Percentiles rank a stretch among this genome's conserved stretches.
These are phyloP conservation scores for Latrodectus geometricus DNA, from an alignment of 1,140 invertebrate species.

Conservation along the genomic window DNA sequence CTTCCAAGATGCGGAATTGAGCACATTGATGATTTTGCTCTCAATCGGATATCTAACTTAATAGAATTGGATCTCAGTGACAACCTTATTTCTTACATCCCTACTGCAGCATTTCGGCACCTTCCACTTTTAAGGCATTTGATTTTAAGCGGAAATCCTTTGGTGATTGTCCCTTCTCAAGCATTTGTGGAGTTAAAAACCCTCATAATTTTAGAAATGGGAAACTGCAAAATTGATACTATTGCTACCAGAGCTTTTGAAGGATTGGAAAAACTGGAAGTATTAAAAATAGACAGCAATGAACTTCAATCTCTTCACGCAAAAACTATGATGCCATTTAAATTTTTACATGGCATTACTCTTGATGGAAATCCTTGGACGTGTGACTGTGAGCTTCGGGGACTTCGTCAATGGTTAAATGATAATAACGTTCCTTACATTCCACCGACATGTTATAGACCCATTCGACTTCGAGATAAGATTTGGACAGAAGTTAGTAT, in stretches of 20 bases:
- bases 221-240: constrained; percentile 79
- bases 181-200: constrained; percentile 82
- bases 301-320: constrained; percentile 79
- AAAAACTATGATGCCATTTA: constrained; percentile 78
- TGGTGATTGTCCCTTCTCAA: constrained; percentile 77
- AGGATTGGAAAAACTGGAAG: constrained; percentile 83
- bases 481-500: constrained; percentile 75
- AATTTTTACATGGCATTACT: constrained; percentile 78
- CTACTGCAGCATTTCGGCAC: constrained; percentile 81
- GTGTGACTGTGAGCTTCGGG: constrained; percentile 86
- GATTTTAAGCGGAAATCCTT: constrained; percentile 83
- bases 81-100: constrained; percentile 82
- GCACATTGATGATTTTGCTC: constrained; percentile 81
- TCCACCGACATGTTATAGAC: constrained; percentile 80
- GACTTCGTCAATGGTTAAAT: constrained; percentile 85
- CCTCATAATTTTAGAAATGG: constrained; percentile 84
- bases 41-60: constrained; percentile 85
- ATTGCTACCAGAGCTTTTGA: constrained; percentile 85
- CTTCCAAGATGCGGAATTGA: constrained; percentile 81
- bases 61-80: constrained; percentile 88
- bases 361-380: constrained; percentile 89
- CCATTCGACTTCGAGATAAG: constrained; percentile 68
- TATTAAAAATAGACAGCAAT: constrained; percentile 86
- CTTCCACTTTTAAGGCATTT: constrained; percentile 84
- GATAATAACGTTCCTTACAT: constrained; percentile 84